Base-by-base conservation (phyloP, 92 coral and sea anemone genomes). In the Epizoanthus fatuus region DNA sequence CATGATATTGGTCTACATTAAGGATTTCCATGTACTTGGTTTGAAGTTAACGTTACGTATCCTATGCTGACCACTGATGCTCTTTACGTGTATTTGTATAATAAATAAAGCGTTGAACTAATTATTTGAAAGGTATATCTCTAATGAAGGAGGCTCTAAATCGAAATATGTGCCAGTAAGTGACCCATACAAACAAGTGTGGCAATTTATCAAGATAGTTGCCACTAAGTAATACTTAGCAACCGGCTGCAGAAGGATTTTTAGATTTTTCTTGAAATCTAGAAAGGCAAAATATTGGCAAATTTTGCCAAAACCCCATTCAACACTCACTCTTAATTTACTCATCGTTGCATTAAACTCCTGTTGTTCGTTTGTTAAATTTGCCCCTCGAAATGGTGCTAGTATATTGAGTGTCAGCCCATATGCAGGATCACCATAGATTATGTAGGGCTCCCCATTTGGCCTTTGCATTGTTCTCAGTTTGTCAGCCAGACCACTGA, bases 391-490 rank as follows among this genome's bases (percentile, higher is more conserved):
- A 55, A 59, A 92, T 6, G 92, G 92, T 1, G 90, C 75, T n/a
- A 92, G 59, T 63, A 92, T 80, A 68, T 92, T 80, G 20, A 38
- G 22, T 84, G 92, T 83, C 20, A 92, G 13, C 13, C 92, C 90
- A 81, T 92, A 92, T 32, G 92, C 87, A 20, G 88, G 91, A 74
- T 88, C 94, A 5, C 93, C 90, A 86, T 90, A 86, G 13, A 86
- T 59, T 1, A 87, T 56, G 54, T 88, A 92, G 17, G 92, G 92
- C 20, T 88, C 80, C 2, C 92, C 95, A 78, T 83, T 72, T 4
- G 95, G 92, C 37, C 51, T 72, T 7, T 29, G 42, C 56, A 78
- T 5, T 35, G 42, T 63, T 14, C 35, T 4, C 63, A 92, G 86
- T 72, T 91, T 72, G 1, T 80, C 67, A 38, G 60, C 0, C 6